Percentiles rank a stretch among this genome's conserved stretches.
Evolutionary conservation across 2,888 invertebrate genomes (phyloP).

Genomic region (Dryocosmus kuriphilus): DNA sequence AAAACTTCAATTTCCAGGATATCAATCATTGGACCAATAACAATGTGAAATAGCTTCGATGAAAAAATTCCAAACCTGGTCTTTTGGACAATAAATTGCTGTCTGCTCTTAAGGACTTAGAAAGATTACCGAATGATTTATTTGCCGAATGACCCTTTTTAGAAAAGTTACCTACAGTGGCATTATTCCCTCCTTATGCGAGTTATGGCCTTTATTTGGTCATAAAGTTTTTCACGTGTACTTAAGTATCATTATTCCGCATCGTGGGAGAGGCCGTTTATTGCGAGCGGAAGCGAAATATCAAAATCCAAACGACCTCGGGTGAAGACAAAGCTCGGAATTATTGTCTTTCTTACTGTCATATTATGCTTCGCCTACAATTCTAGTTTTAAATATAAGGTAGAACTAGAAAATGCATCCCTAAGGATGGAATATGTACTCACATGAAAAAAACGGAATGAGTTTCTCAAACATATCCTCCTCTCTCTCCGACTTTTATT

Average conservation of each 20-base stretch:
- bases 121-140: constrained; percentile 32
- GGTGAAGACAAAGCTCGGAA: not conserved
- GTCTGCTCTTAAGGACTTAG: not conserved
- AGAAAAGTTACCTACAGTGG: not conserved
- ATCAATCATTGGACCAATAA: too few species aligned
- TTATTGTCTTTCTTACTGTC: constrained; percentile 2
- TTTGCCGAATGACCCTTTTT: constrained; percentile 25
- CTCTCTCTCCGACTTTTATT: constrained; percentile 1
- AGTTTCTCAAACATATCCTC: constrained; percentile 13
- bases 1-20: too few species aligned
- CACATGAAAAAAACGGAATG: not conserved
- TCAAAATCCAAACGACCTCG: constrained; percentile 24
- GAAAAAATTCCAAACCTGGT: too few species aligned
- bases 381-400: constrained; percentile 4
- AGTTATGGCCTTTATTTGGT: constrained; percentile 5
- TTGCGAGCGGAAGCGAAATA: constrained; percentile 18
- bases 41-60: too few species aligned
- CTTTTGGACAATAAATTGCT: not conserved
- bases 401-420: constrained; percentile 1
- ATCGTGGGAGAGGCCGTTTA: constrained; percentile 19
- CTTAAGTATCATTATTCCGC: constrained; percentile 25
- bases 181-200: not conserved
- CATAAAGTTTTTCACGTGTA: constrained; percentile 12
- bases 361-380: not conserved
- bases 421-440: constrained; percentile 3